These are phyloP conservation scores for Belonocnema kinseyi DNA, from an alignment of 1,140 invertebrate genomes.

Conservation along the genomic window DNA sequence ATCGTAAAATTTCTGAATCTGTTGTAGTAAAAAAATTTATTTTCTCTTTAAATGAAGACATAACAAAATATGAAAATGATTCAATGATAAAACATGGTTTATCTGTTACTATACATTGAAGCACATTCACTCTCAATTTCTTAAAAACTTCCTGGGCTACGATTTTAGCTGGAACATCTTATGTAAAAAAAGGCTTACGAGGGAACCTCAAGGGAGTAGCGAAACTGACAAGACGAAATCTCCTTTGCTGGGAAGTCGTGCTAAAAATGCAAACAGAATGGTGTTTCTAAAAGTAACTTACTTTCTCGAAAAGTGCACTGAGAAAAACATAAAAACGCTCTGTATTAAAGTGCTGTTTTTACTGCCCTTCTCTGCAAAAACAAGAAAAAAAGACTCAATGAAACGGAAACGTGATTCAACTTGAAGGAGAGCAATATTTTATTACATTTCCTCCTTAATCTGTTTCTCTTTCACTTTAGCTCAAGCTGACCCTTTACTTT, in stretches of 20 bases:
- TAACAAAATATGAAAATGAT: too few species aligned
- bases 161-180: neutral
- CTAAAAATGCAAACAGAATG: slow-evolving; percentile 29
- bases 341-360: slow-evolving; percentile 25
- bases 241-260: slow-evolving; percentile 1
- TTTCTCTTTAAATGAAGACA: too few species aligned
- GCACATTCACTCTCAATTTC: too few species aligned
- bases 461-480: slow-evolving; percentile 13
- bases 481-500: slow-evolving; percentile 10
- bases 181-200: neutral
- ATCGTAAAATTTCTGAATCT: too few species aligned
- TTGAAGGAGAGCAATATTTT: slow-evolving; percentile 16
- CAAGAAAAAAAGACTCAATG: slow-evolving; percentile 3
- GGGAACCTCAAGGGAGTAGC: slow-evolving; percentile 1
- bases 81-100: too few species aligned
- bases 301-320: slow-evolving; percentile 12
- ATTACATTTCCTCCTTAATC: slow-evolving; percentile 18
- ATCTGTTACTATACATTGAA: too few species aligned
- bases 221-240: slow-evolving; percentile 23
- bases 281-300: slow-evolving; percentile 31
- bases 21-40: too few species aligned
- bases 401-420: slow-evolving; percentile 19
- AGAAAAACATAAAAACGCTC: slow-evolving; percentile 24
- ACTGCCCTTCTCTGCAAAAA: slow-evolving; percentile 10
- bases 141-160: too few species aligned